Percentiles rank a stretch among this genome's conserved stretches.
Evolutionary conservation across 2,888 invertebrate genomes (phyloP).

Genomic region (Drosophila longiperda): DNA sequence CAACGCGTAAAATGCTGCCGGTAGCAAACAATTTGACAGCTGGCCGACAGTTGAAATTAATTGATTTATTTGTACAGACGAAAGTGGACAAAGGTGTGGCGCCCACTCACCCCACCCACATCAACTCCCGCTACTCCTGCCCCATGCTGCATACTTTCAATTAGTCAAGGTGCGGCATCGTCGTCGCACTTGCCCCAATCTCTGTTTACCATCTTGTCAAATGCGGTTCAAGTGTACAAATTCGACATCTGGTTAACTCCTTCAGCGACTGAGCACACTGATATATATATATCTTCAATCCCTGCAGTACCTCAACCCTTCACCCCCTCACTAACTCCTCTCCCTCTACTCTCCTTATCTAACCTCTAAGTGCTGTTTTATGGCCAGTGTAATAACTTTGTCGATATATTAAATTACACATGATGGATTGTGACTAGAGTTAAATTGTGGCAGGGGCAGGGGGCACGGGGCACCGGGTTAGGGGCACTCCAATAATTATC

Average conservation of each 20-base stretch:
- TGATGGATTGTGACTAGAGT: constrained; percentile 53
- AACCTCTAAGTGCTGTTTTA: constrained; percentile 52
- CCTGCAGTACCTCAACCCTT: no score
- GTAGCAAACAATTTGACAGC: constrained; percentile 83
- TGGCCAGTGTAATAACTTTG: constrained; percentile 68
- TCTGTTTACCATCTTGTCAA: constrained; percentile 64
- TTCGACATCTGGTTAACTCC: constrained; percentile 8
- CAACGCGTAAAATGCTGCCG: constrained; percentile 66
- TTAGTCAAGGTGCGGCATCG: constrained; percentile 46
- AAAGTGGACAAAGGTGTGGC: constrained; percentile 53
- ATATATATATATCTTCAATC: not conserved
- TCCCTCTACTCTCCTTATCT: constrained; percentile 15
- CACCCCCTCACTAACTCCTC: not conserved
- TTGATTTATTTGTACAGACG: constrained; percentile 74
- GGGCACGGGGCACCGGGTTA: not conserved
- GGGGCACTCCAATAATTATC: constrained; percentile 36
- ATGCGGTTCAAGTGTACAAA: constrained; percentile 46
- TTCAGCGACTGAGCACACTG: not conserved
- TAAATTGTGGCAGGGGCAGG: not conserved
- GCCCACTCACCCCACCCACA: constrained; percentile 17
- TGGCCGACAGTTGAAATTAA: constrained; percentile 83
- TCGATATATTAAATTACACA: constrained; percentile 62
- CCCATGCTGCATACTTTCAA: constrained; percentile 36
- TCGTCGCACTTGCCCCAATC: constrained; percentile 43
- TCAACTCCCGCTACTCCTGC: not conserved